Evolutionary conservation across 2,797 vertebrate genomes (phyloP).

Genomic region (Pantherophis alleghaniensis): DNA sequence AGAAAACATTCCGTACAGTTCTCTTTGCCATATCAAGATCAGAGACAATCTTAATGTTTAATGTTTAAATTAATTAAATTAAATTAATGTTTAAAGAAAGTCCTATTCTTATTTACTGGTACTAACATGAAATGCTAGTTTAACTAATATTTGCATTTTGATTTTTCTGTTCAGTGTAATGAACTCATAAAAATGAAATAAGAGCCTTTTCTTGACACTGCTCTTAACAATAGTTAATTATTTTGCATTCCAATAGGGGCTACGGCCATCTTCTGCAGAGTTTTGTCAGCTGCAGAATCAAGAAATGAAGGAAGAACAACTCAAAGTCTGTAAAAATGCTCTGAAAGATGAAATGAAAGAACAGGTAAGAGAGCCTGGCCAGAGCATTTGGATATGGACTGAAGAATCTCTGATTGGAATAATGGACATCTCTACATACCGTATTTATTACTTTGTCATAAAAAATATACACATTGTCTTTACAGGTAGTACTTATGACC

Average conservation of each 20-base stretch:
- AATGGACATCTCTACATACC: not conserved
- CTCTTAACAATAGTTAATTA: slow-evolving; percentile 5
- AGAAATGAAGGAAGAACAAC: slow-evolving; percentile 47
- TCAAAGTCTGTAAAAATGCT: slow-evolving; percentile 39
- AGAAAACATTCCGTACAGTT: too few species aligned
- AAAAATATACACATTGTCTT: not conserved
- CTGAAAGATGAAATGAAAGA: slow-evolving; percentile 66
- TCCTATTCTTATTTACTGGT: not conserved
- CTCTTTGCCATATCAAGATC: too few species aligned
- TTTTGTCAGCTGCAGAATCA: slow-evolving; percentile 43
- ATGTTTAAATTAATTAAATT: too few species aligned
- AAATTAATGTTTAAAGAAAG: too few species aligned
- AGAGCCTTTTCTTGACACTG: slow-evolving; percentile 12
- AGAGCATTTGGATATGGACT: not conserved
- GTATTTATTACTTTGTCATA: not conserved
- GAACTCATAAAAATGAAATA: slow-evolving; percentile 26
- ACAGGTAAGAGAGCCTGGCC: slow-evolving; percentile 53
- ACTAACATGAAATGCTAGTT: slow-evolving; percentile 1
- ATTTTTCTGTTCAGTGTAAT: not conserved
- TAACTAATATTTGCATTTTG: not conserved
- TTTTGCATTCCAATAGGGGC: slow-evolving; percentile 72
- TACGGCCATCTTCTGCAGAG: slow-evolving; percentile 84
- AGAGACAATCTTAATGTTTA: too few species aligned
- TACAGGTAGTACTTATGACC: not conserved
- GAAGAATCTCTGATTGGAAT: not conserved